Conservation (phyloP, 2,113 vertebrate genomes). For the Zosterops pallidus region DNA sequence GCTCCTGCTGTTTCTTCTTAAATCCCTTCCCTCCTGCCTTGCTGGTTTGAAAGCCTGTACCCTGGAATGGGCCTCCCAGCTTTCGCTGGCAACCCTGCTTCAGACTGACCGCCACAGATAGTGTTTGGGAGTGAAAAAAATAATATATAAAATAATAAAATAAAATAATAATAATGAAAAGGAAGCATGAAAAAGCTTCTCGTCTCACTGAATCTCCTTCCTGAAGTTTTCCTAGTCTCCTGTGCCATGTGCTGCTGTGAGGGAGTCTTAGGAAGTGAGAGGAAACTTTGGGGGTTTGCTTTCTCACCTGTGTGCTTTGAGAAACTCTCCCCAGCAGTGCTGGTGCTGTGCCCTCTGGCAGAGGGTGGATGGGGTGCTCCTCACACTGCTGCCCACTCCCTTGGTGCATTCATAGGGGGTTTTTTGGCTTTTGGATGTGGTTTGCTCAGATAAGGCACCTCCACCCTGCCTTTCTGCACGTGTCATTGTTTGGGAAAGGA, state of each 20-base stretch:
- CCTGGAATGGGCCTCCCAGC: constrained; percentile 91
- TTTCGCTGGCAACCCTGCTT: constrained; percentile 84
- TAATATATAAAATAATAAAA: background rate
- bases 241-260: background rate
- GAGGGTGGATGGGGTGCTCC: constrained; percentile 3
- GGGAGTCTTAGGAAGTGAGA: background rate
- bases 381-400: background rate
- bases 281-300: constrained; percentile 2
- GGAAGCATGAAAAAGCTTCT: constrained; percentile 59
- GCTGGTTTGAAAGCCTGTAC: constrained; percentile 83
- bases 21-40: constrained; percentile 87
- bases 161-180: constrained; percentile 62
- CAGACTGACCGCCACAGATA: constrained; percentile 87
- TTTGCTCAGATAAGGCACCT: background rate
- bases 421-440: background rate
- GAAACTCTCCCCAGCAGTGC: background rate
- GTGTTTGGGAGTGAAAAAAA: constrained; percentile 77
- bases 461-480: constrained; percentile 61
- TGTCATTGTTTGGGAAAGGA: constrained; percentile 4
- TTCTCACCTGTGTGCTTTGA: background rate
- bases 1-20: constrained; percentile 82
- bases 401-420: rapidly evolving
- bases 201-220: constrained; percentile 58
- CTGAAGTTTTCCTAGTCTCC: constrained; percentile 36
- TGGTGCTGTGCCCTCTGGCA: constrained; percentile 10